Evolutionary conservation across 1,140 invertebrate genomes (phyloP).

Genomic region (Nebria ingens): DNA sequence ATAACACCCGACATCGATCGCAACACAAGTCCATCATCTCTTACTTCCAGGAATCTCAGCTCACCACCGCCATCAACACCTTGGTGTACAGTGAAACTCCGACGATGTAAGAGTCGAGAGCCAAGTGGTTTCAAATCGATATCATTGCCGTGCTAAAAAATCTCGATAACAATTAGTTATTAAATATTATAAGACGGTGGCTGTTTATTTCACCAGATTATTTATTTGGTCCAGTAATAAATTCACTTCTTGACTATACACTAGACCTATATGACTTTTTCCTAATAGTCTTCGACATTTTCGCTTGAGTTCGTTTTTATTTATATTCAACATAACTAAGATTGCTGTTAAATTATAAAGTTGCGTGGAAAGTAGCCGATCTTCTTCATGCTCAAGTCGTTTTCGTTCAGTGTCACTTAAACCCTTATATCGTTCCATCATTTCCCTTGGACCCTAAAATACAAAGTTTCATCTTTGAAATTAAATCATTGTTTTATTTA

Average conservation of each 20-base stretch:
- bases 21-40: slow-evolving; percentile 93
- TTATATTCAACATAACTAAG: slow-evolving; percentile 88
- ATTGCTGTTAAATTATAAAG: slow-evolving; percentile 95
- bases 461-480: neutral
- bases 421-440: slow-evolving; percentile 97
- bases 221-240: slow-evolving; percentile 90
- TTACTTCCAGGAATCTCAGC: slow-evolving; percentile 93
- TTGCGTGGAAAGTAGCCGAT: slow-evolving; percentile 87
- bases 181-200: slow-evolving; percentile 6
- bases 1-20: slow-evolving; percentile 77
- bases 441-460: slow-evolving; percentile 76
- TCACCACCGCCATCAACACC: slow-evolving; percentile 84
- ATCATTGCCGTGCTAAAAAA: slow-evolving; percentile 82
- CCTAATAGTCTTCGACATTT: slow-evolving; percentile 91
- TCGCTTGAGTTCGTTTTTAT: slow-evolving; percentile 75
- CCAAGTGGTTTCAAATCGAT: slow-evolving; percentile 90
- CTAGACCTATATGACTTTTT: slow-evolving; percentile 96
- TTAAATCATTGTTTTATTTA: neutral
- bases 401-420: slow-evolving; percentile 91
- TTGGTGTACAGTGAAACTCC: slow-evolving; percentile 95
- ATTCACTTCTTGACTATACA: slow-evolving; percentile 96
- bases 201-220: slow-evolving; percentile 63
- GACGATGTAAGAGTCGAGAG: slow-evolving; percentile 85
- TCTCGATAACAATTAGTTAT: slow-evolving; percentile 9
- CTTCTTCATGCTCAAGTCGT: slow-evolving; percentile 95